Conservation (phyloP, 2,888 invertebrate genomes). For the Drosophila neutralis region DNA sequence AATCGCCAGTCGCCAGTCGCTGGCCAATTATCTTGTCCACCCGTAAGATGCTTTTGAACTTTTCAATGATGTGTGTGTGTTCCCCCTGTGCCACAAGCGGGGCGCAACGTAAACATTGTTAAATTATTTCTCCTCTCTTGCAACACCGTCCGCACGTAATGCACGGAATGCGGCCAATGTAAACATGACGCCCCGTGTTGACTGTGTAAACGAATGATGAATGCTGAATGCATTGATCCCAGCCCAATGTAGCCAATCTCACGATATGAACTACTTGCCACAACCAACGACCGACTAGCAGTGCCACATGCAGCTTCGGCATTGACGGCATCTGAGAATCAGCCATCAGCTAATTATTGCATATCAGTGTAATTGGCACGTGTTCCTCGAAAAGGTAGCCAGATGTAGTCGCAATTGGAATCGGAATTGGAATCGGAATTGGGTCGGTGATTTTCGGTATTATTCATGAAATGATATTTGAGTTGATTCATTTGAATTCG, state of each 20-base stretch:
- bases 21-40: slow-evolving; percentile 9
- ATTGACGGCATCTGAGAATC: slow-evolving; percentile 7
- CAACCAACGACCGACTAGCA: neutral
- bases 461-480: neutral
- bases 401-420: slow-evolving; percentile 36
- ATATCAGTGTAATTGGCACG: slow-evolving; percentile 45
- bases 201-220: slow-evolving; percentile 47
- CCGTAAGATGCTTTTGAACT: slow-evolving; percentile 35
- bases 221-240: slow-evolving; percentile 37
- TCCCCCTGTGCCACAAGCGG: slow-evolving; percentile 8
- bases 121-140: slow-evolving; percentile 12
- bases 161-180: slow-evolving; percentile 45
- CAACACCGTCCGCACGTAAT: slow-evolving; percentile 7
- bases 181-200: slow-evolving; percentile 41
- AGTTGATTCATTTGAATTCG: neutral
- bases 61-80: slow-evolving; percentile 14
- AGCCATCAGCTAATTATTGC: slow-evolving; percentile 40
- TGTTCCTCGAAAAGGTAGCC: slow-evolving; percentile 44
- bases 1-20: neutral
- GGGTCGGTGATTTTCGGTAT: slow-evolving; percentile 2
- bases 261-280: slow-evolving; percentile 8
- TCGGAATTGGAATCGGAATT: neutral
- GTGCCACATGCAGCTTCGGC: neutral
- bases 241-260: slow-evolving; percentile 6
- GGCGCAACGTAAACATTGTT: slow-evolving; percentile 49